These are phyloP conservation scores for Drosophila sordidula DNA, from an alignment of 2,888 invertebrate genomes.

Conservation along the genomic window DNA sequence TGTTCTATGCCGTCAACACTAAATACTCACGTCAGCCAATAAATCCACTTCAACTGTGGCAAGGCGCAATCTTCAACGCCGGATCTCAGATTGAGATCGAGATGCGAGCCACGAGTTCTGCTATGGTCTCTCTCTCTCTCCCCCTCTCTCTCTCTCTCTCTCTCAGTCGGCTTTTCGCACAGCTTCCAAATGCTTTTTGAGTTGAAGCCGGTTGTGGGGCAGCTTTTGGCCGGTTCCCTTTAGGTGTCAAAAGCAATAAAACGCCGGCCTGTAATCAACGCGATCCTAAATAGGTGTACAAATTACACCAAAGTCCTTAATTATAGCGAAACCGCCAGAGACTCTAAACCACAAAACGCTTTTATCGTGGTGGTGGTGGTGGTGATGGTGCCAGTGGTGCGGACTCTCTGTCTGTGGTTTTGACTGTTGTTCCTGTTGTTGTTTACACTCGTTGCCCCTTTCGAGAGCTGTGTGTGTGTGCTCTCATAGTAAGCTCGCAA, in stretches of 20 bases:
- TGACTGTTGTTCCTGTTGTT: constrained; percentile 26
- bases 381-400: constrained; percentile 13
- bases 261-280: constrained; percentile 86
- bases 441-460: constrained; percentile 58
- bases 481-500: constrained; percentile 72
- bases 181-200: constrained; percentile 61
- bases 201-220: constrained; percentile 46
- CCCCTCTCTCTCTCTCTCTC: not conserved
- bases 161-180: constrained; percentile 40
- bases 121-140: not conserved
- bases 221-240: constrained; percentile 77
- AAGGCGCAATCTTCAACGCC: constrained; percentile 61
- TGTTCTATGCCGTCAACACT: constrained; percentile 84
- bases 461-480: constrained; percentile 23
- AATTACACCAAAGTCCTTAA: constrained; percentile 85
- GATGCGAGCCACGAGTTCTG: constrained; percentile 30
- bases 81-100: constrained; percentile 65
- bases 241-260: constrained; percentile 86
- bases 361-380: constrained; percentile 36
- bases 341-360: constrained; percentile 61
- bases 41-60: constrained; percentile 82
- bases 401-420: constrained; percentile 25
- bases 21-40: constrained; percentile 84
- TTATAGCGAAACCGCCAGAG: constrained; percentile 84
- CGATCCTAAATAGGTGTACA: constrained; percentile 85